Evolutionary conservation across 2,888 invertebrate species (phyloP), one percentile per base, ranked within the genome.

Genomic region (Invenusta paracnida): DNA sequence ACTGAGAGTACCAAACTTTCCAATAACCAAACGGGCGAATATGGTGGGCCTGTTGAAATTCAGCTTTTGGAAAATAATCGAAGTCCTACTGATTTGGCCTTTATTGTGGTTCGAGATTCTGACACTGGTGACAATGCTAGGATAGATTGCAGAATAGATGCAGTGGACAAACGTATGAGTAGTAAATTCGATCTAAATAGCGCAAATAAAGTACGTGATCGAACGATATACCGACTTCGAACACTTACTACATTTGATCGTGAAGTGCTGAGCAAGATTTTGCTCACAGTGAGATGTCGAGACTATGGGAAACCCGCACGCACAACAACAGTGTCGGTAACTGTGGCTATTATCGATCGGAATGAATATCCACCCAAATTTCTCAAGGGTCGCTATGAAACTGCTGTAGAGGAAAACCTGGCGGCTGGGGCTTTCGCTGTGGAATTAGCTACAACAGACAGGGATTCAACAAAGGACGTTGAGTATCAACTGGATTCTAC

Each of bases 331-430:
- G 23, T 30, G n/a, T n/a, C 29, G 13, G 31, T 82, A 2, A 30
- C 29, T n/a, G 1, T 82, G 5, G n/a, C 29, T 82, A 82, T 82
- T n/a, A 82, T 30, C 17, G 82, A 82, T 82, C 30, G 31, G 2
- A 82, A 82, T 28, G 82, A 82, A 23, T 82, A 25, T 82, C 82
- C 82, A n/a, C 82, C 82, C 11, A 82, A 30, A 30, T 82, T 82
- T 30, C 2, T 17, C 2, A 29, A 82, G 23, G 2, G 27, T 2
- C 82, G 29, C 27, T 82, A 82, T 28, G 82, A 82, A 28, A 30
- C 31, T 13, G 29, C 31, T 2, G 31, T 82, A 2, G 31, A 82
- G 27, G 82, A 82, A 82, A 82, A 82, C n/a, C n/a, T 30, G 2
- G n/a, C 82, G n/a, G 30, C 13, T 82, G 82, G 82, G 13, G 31